These are phyloP conservation scores for Dermatophagoides farinae DNA, from an alignment of 1,140 invertebrate genomes.

Conservation along the genomic window DNA sequence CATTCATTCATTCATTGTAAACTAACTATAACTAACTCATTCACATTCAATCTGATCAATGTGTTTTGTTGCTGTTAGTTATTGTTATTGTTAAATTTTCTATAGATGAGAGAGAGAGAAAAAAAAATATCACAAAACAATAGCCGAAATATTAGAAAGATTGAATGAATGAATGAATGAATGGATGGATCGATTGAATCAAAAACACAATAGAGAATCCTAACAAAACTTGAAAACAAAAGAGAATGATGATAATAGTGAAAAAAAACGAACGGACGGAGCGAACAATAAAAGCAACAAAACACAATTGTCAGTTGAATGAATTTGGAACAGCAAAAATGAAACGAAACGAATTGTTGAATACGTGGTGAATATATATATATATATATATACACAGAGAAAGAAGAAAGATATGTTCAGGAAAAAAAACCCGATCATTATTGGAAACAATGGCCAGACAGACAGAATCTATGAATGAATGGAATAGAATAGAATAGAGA, in stretches of 20 bases:
- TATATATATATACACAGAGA: too few relatives aligned
- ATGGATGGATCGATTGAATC: background rate
- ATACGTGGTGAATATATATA: too few relatives aligned
- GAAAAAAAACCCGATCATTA: too few relatives aligned
- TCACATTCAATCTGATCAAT: too few relatives aligned
- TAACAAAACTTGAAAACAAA: background rate
- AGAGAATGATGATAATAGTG: background rate
- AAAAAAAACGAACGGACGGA: background rate
- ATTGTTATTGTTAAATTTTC: background rate
- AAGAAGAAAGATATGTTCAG: too few relatives aligned
- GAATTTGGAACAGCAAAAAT: background rate
- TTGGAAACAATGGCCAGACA: too few relatives aligned
- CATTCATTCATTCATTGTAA: too few relatives aligned
- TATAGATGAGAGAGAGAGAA: background rate
- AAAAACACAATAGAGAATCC: background rate
- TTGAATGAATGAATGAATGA: conserved; percentile 1
- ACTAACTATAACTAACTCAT: too few relatives aligned
- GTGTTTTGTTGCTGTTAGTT: too few relatives aligned
- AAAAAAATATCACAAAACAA: background rate
- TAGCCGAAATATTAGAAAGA: background rate
- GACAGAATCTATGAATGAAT: too few relatives aligned
- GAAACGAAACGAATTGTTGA: too few relatives aligned
- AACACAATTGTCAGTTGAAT: background rate
- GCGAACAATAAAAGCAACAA: background rate
- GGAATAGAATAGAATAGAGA: too few relatives aligned